Percentiles rank a stretch among this genome's conserved stretches.
These are phyloP conservation scores for Clupea harengus DNA, from an alignment of 2,113 vertebrate species.

Conservation along the genomic window DNA sequence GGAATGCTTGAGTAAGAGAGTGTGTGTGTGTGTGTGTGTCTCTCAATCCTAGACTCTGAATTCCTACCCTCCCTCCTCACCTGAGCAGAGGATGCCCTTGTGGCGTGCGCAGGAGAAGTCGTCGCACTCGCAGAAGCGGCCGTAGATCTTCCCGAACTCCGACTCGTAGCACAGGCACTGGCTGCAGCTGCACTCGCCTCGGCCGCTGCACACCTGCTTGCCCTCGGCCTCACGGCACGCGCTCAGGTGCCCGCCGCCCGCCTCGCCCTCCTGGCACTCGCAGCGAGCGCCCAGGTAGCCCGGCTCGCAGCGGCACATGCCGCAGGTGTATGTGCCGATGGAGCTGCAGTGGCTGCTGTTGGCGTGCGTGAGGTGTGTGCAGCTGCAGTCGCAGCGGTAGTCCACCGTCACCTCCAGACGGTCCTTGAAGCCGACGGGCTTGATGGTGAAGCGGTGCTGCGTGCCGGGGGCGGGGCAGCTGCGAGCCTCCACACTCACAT, in stretches of 20 bases:
- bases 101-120: constrained; percentile 95
- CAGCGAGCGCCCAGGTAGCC: constrained; percentile 86
- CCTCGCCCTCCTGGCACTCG: constrained; percentile 87
- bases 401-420: constrained; percentile 79
- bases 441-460: constrained; percentile 80
- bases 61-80: constrained; percentile 64
- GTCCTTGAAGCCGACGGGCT: constrained; percentile 92
- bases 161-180: constrained; percentile 94
- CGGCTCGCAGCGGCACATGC: constrained; percentile 81
- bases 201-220: constrained; percentile 89
- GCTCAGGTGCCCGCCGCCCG: constrained; percentile 64
- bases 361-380: constrained; percentile 57
- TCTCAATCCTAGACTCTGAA: not conserved
- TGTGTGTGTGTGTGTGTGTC: not conserved
- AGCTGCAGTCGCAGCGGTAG: constrained; percentile 85
- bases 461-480: constrained; percentile 72
- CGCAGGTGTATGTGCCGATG: constrained; percentile 83
- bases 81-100: constrained; percentile 94
- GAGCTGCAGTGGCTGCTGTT: constrained; percentile 83
- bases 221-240: constrained; percentile 87
- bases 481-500: constrained; percentile 82
- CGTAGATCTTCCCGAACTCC: constrained; percentile 95
- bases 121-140: constrained; percentile 93
- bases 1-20: not conserved
- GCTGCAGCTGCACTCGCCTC: constrained; percentile 94